Evolutionary conservation across 1,140 invertebrate genomes (phyloP).

Genomic region (Drosophila subpulchrella): DNA sequence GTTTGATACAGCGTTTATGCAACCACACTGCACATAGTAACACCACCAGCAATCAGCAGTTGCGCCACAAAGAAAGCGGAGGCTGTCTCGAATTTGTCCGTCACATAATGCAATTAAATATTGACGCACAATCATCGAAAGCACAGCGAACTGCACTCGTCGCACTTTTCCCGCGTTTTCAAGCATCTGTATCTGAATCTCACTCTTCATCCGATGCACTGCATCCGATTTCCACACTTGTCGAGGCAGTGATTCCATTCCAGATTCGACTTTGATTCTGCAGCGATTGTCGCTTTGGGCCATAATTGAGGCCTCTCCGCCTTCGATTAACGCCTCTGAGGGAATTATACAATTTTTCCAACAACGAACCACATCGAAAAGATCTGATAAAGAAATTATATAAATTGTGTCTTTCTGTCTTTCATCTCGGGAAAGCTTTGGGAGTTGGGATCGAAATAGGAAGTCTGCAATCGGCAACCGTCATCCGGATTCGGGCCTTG

Average conservation of each 20-base stretch:
- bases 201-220: conserved; percentile 6
- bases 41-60: conserved; percentile 5
- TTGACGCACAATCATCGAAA: conserved; percentile 64
- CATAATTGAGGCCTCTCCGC: conserved; percentile 57
- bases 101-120: conserved; percentile 74
- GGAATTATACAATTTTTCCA: conserved; percentile 69
- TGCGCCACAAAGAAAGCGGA: conserved; percentile 60
- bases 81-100: conserved; percentile 44
- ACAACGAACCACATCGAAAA: conserved; percentile 46
- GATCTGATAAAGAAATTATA: conserved; percentile 78
- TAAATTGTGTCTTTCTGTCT: conserved; percentile 57
- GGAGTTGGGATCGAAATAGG: conserved; percentile 39
- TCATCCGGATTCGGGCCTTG: conserved; percentile 25
- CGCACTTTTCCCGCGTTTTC: conserved; percentile 69
- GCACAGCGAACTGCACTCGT: conserved; percentile 73
- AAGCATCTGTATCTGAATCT: conserved; percentile 15
- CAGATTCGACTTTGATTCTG: conserved; percentile 30
- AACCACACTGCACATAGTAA: conserved; percentile 27
- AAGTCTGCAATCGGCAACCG: conserved; percentile 69
- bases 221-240: conserved; percentile 31
- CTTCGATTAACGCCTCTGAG: conserved; percentile 59
- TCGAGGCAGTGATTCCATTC: background rate
- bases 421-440: conserved; percentile 46
- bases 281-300: conserved; percentile 58
- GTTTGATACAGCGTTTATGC: conserved; percentile 49